Evolutionary conservation across 2,888 invertebrate species (phyloP).

Genomic region (Dryocosmus kuriphilus): DNA sequence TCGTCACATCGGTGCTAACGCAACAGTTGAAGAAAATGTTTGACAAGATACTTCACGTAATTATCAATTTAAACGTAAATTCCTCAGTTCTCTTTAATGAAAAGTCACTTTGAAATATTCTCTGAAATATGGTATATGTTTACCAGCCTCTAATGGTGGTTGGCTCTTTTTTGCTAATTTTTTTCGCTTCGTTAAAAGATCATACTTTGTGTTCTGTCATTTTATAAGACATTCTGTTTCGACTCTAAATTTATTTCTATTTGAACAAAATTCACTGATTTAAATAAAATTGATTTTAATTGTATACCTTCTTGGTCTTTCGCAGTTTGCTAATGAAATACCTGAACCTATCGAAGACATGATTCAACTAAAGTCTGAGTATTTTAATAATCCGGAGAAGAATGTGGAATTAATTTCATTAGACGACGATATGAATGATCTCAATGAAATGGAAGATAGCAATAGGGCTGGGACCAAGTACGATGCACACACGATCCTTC

Average conservation of each 20-base stretch:
- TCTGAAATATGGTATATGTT: not conserved
- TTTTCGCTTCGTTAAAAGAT: constrained; percentile 75
- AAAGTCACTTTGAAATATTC: too few species aligned
- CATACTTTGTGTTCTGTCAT: constrained; percentile 73
- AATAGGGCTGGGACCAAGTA: constrained; percentile 85
- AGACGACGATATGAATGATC: constrained; percentile 85
- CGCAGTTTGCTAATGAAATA: constrained; percentile 77
- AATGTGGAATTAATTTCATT: constrained; percentile 90
- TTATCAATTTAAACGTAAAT: constrained; percentile 39
- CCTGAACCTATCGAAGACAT: constrained; percentile 79
- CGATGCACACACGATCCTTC: constrained; percentile 80
- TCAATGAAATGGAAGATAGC: constrained; percentile 86
- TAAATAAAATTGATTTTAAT: constrained; percentile 11
- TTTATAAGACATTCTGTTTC: constrained; percentile 65
- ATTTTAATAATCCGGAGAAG: constrained; percentile 85
- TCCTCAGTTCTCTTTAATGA: too few species aligned
- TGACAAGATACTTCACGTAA: constrained; percentile 76
- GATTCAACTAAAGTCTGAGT: constrained; percentile 88
- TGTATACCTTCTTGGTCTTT: constrained; percentile 19
- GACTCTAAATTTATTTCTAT: too few species aligned
- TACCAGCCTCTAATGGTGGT: constrained; percentile 72
- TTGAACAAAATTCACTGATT: too few species aligned
- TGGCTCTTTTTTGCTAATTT: constrained; percentile 59
- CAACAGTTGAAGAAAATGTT: constrained; percentile 76
- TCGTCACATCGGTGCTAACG: constrained; percentile 76